A percentile compares a stretch with the other conserved stretches of the same genome.
phyloP scores from a whole-genome alignment of 2,797 vertebrate species.

The Cetoscarus ocellatus region DNA sequence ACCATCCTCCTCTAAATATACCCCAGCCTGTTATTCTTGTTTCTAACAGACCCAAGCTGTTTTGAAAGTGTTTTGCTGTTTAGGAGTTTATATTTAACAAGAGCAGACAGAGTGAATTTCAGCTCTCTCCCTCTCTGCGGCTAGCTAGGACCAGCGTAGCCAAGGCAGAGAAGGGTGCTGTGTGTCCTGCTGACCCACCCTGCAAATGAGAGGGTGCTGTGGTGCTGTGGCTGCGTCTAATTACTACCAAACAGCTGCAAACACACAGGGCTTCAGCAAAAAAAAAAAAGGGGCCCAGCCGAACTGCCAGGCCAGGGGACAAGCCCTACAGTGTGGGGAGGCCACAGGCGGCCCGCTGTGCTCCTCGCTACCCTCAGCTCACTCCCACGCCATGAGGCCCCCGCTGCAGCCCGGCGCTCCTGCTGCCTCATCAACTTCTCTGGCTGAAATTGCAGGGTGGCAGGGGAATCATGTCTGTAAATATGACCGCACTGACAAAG shows the following conservation, averaged over 20 bases:
- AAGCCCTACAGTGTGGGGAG: conserved; percentile 79
- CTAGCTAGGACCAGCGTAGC: conserved; percentile 69
- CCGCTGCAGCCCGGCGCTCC: conserved; percentile 64
- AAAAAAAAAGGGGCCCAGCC: conserved; percentile 52
- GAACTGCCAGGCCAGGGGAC: conserved; percentile 69
- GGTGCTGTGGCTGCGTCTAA: conserved; percentile 82
- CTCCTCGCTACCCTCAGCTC: conserved; percentile 66
- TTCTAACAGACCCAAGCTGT: conserved; percentile 61
- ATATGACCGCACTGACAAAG: conserved; percentile 80
- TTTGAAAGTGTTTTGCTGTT: conserved; percentile 70
- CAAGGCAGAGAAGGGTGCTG: conserved; percentile 76
- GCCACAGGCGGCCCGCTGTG: conserved; percentile 71
- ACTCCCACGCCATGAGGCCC: conserved; percentile 76
- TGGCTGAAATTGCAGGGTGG: conserved; percentile 84
- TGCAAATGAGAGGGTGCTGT: conserved; percentile 88
- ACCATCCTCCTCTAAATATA: conserved; percentile 56
- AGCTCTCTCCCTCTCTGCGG: conserved; percentile 77
- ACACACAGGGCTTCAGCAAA: conserved; percentile 70
- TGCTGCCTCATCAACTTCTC: conserved; percentile 85
- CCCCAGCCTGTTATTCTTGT: conserved; percentile 57
- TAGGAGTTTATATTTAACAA: conserved; percentile 81
- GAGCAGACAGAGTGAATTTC: conserved; percentile 80
- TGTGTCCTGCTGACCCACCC: conserved; percentile 84
- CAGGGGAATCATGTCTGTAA: conserved; percentile 80
- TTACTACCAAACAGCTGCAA: conserved; percentile 85